Evolutionary conservation across 2,797 vertebrate genomes (phyloP).

Genomic region (Sphaeramia orbicularis): DNA sequence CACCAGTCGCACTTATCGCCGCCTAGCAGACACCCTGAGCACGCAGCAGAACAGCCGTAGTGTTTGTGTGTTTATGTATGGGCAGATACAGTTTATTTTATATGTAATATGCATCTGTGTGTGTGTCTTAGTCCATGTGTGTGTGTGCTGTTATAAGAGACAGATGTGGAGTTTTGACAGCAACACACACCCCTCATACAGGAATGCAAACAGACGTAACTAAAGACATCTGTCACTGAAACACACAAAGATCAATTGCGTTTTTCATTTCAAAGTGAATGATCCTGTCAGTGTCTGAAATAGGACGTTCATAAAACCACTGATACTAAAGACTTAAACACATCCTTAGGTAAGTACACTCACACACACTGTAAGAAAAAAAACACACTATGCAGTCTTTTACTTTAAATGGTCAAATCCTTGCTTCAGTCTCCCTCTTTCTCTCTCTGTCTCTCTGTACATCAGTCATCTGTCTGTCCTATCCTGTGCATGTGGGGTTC

Average conservation of each 20-base stretch:
- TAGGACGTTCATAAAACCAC: not conserved
- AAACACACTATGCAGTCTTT: conserved; percentile 1
- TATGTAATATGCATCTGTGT: not conserved
- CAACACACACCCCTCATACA: conserved; percentile 3
- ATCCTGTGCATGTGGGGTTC: not conserved
- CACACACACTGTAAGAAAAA: not conserved
- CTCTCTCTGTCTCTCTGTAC: not conserved
- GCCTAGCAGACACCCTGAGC: conserved; percentile 2
- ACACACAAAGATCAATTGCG: conserved; percentile 10
- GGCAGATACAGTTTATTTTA: too few species aligned
- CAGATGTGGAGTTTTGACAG: conserved; percentile 35
- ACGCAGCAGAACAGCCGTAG: not conserved
- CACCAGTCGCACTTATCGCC: conserved; percentile 20
- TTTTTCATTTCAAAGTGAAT: not conserved
- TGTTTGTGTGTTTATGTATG: not conserved
- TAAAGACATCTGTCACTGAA: conserved; percentile 18
- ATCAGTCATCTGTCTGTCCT: conserved; percentile 2
- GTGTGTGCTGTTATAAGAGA: conserved; percentile 3
- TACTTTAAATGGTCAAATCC: conserved; percentile 36
- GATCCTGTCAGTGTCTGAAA: conserved; percentile 7
- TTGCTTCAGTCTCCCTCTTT: not conserved
- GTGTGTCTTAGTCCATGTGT: not conserved
- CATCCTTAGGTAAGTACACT: not conserved
- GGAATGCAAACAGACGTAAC: conserved; percentile 18
- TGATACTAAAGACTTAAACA: conserved; percentile 6